Conservation (phyloP, 2,888 invertebrate species). For the Brachyopa scutellaris region DNA sequence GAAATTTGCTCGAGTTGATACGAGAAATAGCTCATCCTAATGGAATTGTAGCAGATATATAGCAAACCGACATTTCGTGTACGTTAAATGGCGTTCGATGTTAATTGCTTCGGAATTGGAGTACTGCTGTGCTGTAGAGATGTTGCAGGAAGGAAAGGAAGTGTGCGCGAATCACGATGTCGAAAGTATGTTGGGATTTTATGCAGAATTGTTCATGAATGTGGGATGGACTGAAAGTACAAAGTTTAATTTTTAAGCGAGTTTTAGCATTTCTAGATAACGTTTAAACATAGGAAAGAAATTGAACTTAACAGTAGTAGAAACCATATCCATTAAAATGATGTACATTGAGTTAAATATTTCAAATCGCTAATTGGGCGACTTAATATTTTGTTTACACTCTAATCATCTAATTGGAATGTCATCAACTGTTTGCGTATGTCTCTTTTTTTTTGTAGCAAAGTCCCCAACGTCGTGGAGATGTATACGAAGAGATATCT, state of each 20-base stretch:
- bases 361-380: too few species aligned
- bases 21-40: slow-evolving; percentile 45
- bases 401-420: too few species aligned
- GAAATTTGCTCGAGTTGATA: slow-evolving; percentile 22
- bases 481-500: slow-evolving; percentile 79
- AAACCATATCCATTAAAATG: too few species aligned
- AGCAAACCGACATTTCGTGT: slow-evolving; percentile 49
- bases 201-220: slow-evolving; percentile 11
- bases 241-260: too few species aligned
- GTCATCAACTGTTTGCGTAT: background rate
- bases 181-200: background rate
- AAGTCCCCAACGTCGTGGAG: slow-evolving; percentile 80
- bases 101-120: slow-evolving; percentile 26
- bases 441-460: slow-evolving; percentile 54
- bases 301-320: too few species aligned
- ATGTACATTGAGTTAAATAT: too few species aligned
- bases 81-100: slow-evolving; percentile 49
- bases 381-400: too few species aligned
- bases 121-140: slow-evolving; percentile 35
- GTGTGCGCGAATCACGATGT: slow-evolving; percentile 8
- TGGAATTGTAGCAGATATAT: slow-evolving; percentile 10
- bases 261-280: too few species aligned
- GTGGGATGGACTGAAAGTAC: too few species aligned
- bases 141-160: slow-evolving; percentile 11
- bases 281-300: too few species aligned